phyloP scores from a whole-genome alignment of 2,797 vertebrate species.

The Falco berigora region DNA sequence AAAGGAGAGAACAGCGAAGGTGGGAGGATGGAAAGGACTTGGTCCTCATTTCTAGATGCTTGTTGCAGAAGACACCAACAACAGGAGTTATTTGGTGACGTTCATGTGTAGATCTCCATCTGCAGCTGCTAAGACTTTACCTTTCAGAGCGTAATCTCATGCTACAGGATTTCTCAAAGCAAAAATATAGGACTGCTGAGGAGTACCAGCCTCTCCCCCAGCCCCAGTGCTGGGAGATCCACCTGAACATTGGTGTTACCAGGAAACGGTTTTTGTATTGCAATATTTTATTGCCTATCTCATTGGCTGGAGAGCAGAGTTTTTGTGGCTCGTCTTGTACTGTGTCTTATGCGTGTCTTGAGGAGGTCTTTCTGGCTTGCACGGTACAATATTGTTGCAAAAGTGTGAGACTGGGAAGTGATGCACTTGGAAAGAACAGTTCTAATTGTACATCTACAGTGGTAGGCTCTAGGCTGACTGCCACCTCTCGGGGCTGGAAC shows the following conservation, averaged over 20 bases:
- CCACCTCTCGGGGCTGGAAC: not conserved
- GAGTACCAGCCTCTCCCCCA: not conserved
- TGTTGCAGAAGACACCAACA: not conserved
- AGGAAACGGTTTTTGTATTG: not conserved
- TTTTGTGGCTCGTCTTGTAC: not conserved
- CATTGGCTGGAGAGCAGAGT: not conserved
- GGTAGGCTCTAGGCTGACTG: not conserved
- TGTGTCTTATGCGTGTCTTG: rapidly evolving
- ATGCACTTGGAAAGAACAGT: not conserved
- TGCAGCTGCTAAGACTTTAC: not conserved
- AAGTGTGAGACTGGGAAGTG: not conserved
- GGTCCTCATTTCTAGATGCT: not conserved
- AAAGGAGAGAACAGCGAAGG: not conserved
- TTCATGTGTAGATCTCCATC: not conserved
- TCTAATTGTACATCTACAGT: not conserved
- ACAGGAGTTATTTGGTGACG: rapidly evolving
- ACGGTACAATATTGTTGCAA: not conserved
- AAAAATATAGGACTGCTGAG: not conserved
- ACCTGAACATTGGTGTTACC: not conserved
- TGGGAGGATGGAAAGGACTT: not conserved
- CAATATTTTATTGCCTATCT: rapidly evolving
- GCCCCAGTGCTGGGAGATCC: not conserved
- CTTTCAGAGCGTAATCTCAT: not conserved
- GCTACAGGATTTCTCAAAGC: not conserved
- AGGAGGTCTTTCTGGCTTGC: not conserved